Conservation (phyloP, 2,888 invertebrate genomes). For the Limnephilus rhombicus region DNA sequence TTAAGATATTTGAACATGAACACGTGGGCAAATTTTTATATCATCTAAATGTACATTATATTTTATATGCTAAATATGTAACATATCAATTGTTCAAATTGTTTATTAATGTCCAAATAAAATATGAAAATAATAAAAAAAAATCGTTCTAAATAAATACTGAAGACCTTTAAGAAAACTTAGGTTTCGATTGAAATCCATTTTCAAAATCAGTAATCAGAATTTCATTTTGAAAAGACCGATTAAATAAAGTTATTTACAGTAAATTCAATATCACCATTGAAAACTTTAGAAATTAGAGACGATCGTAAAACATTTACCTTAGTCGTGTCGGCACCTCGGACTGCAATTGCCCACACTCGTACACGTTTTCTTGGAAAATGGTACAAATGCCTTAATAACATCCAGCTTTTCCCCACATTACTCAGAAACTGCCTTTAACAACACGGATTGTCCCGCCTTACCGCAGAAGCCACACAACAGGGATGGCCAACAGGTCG, state of each 20-base stretch:
- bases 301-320: neutral
- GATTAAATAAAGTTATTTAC: neutral
- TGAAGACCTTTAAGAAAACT: too few species aligned
- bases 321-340: neutral
- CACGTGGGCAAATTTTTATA: too few species aligned
- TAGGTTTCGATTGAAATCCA: too few species aligned
- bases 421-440: neutral
- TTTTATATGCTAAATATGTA: too few species aligned
- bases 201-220: neutral
- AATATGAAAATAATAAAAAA: too few species aligned
- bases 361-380: neutral
- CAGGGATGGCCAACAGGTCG: neutral
- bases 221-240: neutral
- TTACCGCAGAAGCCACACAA: neutral
- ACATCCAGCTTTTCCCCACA: neutral
- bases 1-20: too few species aligned
- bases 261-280: neutral
- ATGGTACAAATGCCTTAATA: neutral
- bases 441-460: neutral
- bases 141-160: too few species aligned
- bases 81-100: too few species aligned
- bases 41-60: too few species aligned
- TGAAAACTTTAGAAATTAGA: neutral
- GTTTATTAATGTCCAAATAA: too few species aligned
- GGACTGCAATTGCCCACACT: neutral